Base-by-base conservation (phyloP, 2,888 invertebrate genomes). In the Dendrolimus pini region DNA sequence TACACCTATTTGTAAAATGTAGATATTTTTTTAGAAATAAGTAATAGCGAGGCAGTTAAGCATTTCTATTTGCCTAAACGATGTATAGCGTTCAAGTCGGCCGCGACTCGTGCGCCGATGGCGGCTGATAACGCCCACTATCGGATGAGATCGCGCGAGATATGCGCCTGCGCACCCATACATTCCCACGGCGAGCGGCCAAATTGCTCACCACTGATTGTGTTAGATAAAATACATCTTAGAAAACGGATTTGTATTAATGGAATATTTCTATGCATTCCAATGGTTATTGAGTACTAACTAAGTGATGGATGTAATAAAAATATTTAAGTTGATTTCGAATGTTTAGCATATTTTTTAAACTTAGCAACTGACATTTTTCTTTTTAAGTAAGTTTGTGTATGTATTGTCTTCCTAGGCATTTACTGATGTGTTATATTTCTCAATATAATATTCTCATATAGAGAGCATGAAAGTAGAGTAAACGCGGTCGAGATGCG, bases 111-210 rank as follows among this genome's bases (percentile, higher is more conserved):
- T 80, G 80, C 81, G 67, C 74, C 54, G 81, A 80, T 80, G 75
- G 80, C 72, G 77, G 69, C 65, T 66, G 80, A 80, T 80, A 79
- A 62, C 69, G 66, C 67, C 62, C 65, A 64, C 59, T 81, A 83
- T 83, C 83, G 71, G 80, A 77, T 81, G 72, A 74, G 81, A 82
- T 83, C 66, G 77, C 67, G 71, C 67, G 67, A 61, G 80, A 79
- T 77, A 74, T 30, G 61, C 56, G 56, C 60, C 59, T 30, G 65
- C 66, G 68, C 66, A 65, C 68, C 59, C 61, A 47, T 61, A 67
- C 70, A 74, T 79, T 78, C 78, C 78, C 78, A 78, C 77, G 77
- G 64, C 67, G 65, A 12, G 67, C 64, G 70, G 62, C 75, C 69
- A 68, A 62, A 59, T 58, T 58, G 54, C 54, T 41, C 41, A 12